Evolutionary conservation across 2,113 vertebrate species (phyloP).

Genomic region (Eulemur macaco): DNA sequence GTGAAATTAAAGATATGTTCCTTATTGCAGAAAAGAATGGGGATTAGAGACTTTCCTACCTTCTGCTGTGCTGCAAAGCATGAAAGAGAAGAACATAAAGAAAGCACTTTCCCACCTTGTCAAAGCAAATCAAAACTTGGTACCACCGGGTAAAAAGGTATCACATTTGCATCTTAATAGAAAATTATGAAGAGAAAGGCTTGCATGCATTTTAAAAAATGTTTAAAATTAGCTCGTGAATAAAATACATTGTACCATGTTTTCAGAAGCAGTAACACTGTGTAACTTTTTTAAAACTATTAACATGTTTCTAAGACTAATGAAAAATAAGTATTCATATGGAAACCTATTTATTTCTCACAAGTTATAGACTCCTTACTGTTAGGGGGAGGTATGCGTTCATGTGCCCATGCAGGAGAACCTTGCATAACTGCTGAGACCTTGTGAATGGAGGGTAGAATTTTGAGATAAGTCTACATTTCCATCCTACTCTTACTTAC

Average conservation of each 20-base stretch:
- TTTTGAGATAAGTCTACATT: not conserved
- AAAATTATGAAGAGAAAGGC: slow-evolving; percentile 79
- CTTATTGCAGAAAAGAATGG: slow-evolving; percentile 96
- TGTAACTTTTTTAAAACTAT: slow-evolving; percentile 41
- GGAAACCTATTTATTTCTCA: slow-evolving; percentile 59
- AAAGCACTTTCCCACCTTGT: slow-evolving; percentile 98
- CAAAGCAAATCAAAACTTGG: slow-evolving; percentile 99
- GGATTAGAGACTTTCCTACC: slow-evolving; percentile 97
- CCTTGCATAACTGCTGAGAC: not conserved
- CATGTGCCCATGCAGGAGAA: not conserved
- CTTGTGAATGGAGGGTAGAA: not conserved
- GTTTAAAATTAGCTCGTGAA: slow-evolving; percentile 74
- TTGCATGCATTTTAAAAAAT: slow-evolving; percentile 58
- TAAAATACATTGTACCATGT: slow-evolving; percentile 76
- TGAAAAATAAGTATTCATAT: slow-evolving; percentile 70
- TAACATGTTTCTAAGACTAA: slow-evolving; percentile 70
- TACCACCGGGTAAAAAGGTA: slow-evolving; percentile 99
- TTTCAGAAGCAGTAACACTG: slow-evolving; percentile 67
- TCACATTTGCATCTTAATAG: slow-evolving; percentile 85
- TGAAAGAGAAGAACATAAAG: slow-evolving; percentile 99
- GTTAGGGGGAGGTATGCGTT: rapidly evolving
- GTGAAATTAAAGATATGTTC: slow-evolving; percentile 81
- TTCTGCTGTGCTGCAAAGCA: slow-evolving; percentile 97
- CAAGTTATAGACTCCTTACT: slow-evolving; percentile 7
- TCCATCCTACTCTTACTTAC: not conserved